Evolutionary conservation across 2,888 invertebrate species (phyloP).

Genomic region (Tribolium freemani): DNA sequence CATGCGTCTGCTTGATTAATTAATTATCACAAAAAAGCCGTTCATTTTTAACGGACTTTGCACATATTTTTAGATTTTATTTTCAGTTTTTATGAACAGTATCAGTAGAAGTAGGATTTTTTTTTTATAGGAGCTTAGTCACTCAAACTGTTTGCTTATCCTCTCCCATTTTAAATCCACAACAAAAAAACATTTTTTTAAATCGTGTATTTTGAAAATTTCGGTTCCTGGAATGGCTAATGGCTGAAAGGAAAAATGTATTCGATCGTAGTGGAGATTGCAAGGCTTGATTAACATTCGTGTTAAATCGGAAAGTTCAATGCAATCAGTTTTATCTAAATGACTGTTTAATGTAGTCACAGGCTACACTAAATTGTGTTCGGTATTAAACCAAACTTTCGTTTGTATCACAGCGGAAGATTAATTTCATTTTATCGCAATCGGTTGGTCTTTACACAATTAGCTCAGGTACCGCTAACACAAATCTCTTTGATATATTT

Average conservation of each 20-base stretch:
- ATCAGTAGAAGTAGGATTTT: too few relatives aligned
- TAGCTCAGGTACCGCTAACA: neutral
- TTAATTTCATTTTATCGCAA: slow-evolving; percentile 9
- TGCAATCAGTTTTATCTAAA: slow-evolving; percentile 34
- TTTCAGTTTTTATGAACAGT: too few relatives aligned
- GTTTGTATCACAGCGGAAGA: slow-evolving; percentile 2
- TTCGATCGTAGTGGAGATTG: neutral
- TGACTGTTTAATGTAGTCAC: slow-evolving; percentile 26
- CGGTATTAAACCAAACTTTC: slow-evolving; percentile 11
- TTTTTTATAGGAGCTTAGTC: too few relatives aligned
- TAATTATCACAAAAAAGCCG: too few relatives aligned
- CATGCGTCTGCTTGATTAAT: neutral
- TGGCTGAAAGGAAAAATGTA: too few relatives aligned
- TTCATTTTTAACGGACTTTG: too few relatives aligned
- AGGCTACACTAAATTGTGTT: slow-evolving; percentile 5
- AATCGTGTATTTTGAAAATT: too few relatives aligned
- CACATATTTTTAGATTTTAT: too few relatives aligned
- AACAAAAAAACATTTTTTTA: too few relatives aligned
- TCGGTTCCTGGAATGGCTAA: too few relatives aligned
- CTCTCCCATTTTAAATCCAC: too few relatives aligned
- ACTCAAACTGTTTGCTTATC: too few relatives aligned
- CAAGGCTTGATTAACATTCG: slow-evolving; percentile 10
- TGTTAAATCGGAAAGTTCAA: slow-evolving; percentile 6
- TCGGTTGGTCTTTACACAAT: neutral
- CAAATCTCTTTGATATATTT: neutral